A percentile compares a stretch with the other conserved stretches of the same genome.
These are phyloP conservation scores for Samia ricini DNA, from an alignment of 1,140 invertebrate species.

Conservation along the genomic window DNA sequence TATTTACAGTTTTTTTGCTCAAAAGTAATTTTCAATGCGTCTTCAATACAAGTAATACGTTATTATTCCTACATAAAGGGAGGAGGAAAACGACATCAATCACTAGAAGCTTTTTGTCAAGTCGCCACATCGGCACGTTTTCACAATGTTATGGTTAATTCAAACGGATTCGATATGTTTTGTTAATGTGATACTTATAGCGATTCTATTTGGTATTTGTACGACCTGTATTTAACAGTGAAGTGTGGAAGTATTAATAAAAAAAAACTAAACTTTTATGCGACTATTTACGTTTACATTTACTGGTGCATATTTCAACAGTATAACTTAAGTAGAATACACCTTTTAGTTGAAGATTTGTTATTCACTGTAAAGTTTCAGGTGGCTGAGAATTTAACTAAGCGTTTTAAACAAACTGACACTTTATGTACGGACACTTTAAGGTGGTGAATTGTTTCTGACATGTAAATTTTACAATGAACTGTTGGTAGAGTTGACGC, in stretches of 20 bases:
- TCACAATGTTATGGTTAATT: conserved; percentile 37
- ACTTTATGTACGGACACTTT: conserved; percentile 25
- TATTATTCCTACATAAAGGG: conserved; percentile 6
- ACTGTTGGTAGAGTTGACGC: conserved; percentile 39
- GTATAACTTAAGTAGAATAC: conserved; percentile 59
- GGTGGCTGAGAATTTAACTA: conserved; percentile 68
- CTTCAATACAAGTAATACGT: background rate
- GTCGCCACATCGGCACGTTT: conserved; percentile 38
- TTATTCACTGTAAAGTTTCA: conserved; percentile 74
- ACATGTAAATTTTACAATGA: conserved; percentile 18
- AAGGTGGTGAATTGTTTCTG: conserved; percentile 33
- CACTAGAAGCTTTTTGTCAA: conserved; percentile 39
- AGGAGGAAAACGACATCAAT: conserved; percentile 33
- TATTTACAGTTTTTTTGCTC: background rate
- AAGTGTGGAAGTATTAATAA: too few relatives aligned
- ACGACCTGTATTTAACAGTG: too few relatives aligned
- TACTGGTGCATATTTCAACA: conserved; percentile 70
- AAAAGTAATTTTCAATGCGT: background rate
- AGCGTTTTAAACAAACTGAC: conserved; percentile 27
- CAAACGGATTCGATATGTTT: conserved; percentile 16
- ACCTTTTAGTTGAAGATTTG: conserved; percentile 67
- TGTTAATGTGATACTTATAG: background rate
- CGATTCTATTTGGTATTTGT: background rate
- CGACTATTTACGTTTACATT: conserved; percentile 40
- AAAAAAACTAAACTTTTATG: conserved; percentile 62